These are phyloP conservation scores for Coboldia fuscipes DNA, from an alignment of 1,140 invertebrate genomes.

Conservation along the genomic window DNA sequence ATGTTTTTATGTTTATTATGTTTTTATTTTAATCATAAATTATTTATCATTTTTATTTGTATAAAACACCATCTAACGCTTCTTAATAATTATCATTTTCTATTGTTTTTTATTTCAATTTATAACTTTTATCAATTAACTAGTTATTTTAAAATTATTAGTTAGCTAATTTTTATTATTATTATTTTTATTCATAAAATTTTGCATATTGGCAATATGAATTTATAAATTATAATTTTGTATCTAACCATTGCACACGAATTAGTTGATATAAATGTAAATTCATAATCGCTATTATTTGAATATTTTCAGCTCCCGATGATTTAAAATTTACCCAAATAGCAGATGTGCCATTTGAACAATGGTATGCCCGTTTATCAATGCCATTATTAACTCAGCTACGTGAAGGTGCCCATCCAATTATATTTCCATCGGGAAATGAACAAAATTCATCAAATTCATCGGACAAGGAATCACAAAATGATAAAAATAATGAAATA, in stretches of 20 bases:
- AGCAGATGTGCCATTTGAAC: constrained; percentile 40
- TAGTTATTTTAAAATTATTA: neutral
- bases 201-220: too few relatives aligned
- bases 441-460: neutral
- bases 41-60: too few relatives aligned
- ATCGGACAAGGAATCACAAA: too few relatives aligned
- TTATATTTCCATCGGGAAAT: constrained; percentile 16
- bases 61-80: too few relatives aligned
- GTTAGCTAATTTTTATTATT: neutral
- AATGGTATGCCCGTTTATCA: constrained; percentile 32
- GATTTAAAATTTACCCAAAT: constrained; percentile 44
- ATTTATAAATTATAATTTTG: too few relatives aligned
- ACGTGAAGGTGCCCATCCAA: constrained; percentile 18
- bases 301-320: constrained; percentile 21
- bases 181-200: too few relatives aligned
- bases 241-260: neutral
- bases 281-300: neutral
- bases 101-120: neutral
- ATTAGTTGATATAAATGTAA: neutral
- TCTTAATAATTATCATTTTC: too few relatives aligned
- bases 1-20: too few relatives aligned
- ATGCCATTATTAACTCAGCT: constrained; percentile 27
- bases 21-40: too few relatives aligned
- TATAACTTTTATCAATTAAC: neutral
- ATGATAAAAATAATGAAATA: neutral